These are phyloP conservation scores for Cephalophus harveyi DNA, from an alignment of 2,113 vertebrate species.

Conservation along the genomic window DNA sequence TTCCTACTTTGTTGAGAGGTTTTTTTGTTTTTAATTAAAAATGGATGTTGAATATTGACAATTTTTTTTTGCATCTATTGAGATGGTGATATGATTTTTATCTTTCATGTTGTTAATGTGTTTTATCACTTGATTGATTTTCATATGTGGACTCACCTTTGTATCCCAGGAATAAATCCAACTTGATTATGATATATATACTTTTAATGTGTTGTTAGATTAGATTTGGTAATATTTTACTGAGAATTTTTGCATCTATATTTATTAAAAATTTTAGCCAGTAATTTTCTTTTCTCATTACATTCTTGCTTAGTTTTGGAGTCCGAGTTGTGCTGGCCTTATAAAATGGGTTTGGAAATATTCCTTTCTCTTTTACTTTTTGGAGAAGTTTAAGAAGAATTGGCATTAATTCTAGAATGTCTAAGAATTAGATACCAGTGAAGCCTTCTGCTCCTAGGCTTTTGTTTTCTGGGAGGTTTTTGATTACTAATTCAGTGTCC, in stretches of 20 bases:
- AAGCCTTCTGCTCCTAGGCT: not conserved
- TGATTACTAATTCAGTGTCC: not conserved
- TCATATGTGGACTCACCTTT: not conserved
- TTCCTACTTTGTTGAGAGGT: not conserved
- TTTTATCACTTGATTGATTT: not conserved
- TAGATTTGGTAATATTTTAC: not conserved
- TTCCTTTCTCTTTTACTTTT: not conserved
- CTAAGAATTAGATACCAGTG: not conserved
- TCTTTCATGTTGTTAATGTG: not conserved
- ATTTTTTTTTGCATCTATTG: not conserved
- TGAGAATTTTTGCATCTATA: not conserved
- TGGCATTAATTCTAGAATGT: not conserved
- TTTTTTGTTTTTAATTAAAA: not conserved
- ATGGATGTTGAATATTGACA: not conserved
- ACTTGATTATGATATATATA: not conserved
- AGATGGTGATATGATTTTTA: not conserved
- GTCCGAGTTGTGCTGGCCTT: not conserved
- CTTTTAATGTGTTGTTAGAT: not conserved
- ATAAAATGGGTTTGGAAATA: not conserved
- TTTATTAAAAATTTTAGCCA: not conserved
- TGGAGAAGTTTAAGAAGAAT: not conserved
- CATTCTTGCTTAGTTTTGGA: not conserved
- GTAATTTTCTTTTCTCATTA: not conserved
- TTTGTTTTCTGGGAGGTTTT: not conserved
- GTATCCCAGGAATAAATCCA: not conserved